Evolutionary conservation across 2,113 vertebrate genomes (phyloP).

Genomic region (Xiphias gladius): DNA sequence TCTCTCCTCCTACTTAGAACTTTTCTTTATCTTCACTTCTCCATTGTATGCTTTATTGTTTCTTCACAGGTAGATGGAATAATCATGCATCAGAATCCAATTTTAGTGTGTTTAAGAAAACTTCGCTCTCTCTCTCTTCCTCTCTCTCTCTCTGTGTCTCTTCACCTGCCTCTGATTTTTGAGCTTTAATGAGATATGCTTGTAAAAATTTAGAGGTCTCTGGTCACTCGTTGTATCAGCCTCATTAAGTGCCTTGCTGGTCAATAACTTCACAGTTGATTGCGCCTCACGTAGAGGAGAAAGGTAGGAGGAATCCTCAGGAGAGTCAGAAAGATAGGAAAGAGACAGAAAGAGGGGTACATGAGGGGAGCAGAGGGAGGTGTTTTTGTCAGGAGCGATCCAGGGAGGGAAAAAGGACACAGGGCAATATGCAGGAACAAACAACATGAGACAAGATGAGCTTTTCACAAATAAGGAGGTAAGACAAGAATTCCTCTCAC

Average conservation of each 20-base stretch:
- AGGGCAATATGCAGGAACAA: conserved; percentile 48
- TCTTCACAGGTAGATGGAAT: conserved; percentile 39
- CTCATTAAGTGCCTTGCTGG: conserved; percentile 74
- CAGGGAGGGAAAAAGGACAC: neutral
- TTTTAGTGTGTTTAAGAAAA: conserved; percentile 37
- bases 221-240: conserved; percentile 64
- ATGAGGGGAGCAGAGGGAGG: conserved; percentile 26
- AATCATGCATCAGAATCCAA: conserved; percentile 29
- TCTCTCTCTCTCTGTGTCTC: neutral
- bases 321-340: conserved; percentile 10
- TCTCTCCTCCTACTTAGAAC: conserved; percentile 60
- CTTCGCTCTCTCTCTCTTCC: neutral
- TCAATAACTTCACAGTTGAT: conserved; percentile 65
- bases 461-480: conserved; percentile 59
- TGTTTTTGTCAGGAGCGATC: conserved; percentile 42
- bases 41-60: conserved; percentile 19
- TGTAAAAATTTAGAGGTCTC: conserved; percentile 70
- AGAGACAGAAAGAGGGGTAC: neutral
- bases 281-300: conserved; percentile 29
- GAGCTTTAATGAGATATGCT: conserved; percentile 58
- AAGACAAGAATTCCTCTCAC: conserved; percentile 65
- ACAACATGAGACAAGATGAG: conserved; percentile 63
- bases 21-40: conserved; percentile 32
- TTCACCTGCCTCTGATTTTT: conserved; percentile 13
- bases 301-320: conserved; percentile 33